These are phyloP conservation scores for Diabrotica balteata DNA, from an alignment of 2,888 invertebrate genomes.

Conservation along the genomic window DNA sequence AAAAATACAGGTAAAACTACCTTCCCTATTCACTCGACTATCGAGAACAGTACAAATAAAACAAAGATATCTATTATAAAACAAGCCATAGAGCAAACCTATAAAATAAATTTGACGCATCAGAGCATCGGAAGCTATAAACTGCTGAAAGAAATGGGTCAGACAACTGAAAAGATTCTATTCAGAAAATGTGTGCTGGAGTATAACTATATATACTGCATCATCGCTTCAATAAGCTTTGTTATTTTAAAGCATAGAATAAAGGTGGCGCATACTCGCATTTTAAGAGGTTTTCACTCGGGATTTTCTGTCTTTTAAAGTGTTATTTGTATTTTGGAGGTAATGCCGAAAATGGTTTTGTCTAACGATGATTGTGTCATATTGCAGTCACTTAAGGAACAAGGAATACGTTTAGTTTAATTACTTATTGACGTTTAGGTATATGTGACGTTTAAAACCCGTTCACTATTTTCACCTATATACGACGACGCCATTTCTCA, in stretches of 20 bases:
- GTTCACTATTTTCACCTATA: too few species aligned
- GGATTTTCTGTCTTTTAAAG: too few species aligned
- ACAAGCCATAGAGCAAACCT: slow-evolving; percentile 36
- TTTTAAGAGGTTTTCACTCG: neutral
- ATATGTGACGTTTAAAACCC: too few species aligned
- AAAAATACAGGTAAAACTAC: neutral
- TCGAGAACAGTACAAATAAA: slow-evolving; percentile 6
- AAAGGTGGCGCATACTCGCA: neutral
- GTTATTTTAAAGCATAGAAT: slow-evolving; percentile 20
- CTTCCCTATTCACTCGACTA: neutral
- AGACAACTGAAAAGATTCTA: slow-evolving; percentile 36
- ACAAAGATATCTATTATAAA: slow-evolving; percentile 34
- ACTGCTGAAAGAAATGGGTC: slow-evolving; percentile 40
- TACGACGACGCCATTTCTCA: too few species aligned
- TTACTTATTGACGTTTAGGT: too few species aligned
- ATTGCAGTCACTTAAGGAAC: too few species aligned
- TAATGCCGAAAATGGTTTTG: too few species aligned
- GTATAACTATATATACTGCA: slow-evolving; percentile 25
- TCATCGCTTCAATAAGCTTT: slow-evolving; percentile 27
- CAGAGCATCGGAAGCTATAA: slow-evolving; percentile 41
- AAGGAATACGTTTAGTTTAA: too few species aligned
- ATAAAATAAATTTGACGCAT: slow-evolving; percentile 41
- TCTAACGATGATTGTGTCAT: too few species aligned
- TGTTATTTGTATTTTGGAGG: too few species aligned
- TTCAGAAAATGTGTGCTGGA: slow-evolving; percentile 29